Percentiles rank a stretch among this genome's conserved stretches.
These are phyloP conservation scores for Balearica regulorum DNA, from an alignment of 2,797 vertebrate genomes.

Conservation along the genomic window DNA sequence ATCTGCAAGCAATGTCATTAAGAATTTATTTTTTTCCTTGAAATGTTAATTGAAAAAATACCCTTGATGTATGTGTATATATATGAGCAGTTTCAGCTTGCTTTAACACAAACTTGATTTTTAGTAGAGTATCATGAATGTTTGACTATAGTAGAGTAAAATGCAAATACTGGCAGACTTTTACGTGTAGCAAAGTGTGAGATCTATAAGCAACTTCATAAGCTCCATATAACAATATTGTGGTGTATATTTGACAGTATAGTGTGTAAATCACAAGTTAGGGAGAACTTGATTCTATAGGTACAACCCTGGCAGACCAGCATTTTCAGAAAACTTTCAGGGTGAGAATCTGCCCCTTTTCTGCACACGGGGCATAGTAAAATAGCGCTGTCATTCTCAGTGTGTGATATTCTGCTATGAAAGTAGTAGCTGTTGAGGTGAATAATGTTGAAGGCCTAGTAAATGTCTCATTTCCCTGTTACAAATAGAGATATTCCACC, in stretches of 20 bases:
- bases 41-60: neutral
- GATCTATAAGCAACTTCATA: neutral
- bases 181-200: neutral
- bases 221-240: neutral
- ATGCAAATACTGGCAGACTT: neutral
- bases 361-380: rapidly evolving
- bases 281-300: neutral
- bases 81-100: neutral
- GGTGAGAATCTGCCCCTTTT: neutral
- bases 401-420: neutral
- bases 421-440: neutral
- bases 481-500: neutral
- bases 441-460: neutral
- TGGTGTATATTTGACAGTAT: neutral
- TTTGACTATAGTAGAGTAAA: neutral
- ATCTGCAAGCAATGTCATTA: neutral
- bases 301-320: neutral
- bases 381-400: neutral
- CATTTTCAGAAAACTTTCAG: neutral
- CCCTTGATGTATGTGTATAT: neutral
- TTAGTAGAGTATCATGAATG: neutral
- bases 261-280: neutral
- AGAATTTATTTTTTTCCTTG: neutral
- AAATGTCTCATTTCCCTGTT: neutral
- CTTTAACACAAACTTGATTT: neutral